Percentiles rank a stretch among this genome's conserved stretches.
Conservation (phyloP, 2,888 invertebrate genomes). For the Gastracanthus pulcherrimus region DNA sequence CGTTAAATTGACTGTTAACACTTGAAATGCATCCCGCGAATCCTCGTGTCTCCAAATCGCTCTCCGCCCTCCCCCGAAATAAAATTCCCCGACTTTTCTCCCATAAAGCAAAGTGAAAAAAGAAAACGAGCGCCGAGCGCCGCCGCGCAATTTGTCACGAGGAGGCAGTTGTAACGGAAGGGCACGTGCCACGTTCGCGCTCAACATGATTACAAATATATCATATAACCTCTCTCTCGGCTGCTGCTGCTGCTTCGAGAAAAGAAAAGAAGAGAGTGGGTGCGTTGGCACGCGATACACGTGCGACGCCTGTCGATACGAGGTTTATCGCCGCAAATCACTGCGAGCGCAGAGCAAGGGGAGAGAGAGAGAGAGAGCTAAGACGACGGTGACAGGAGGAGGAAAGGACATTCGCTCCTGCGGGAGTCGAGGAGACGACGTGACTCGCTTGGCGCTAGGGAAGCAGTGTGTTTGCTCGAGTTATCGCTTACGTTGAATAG, state of each 20-base stretch:
- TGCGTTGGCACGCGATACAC: constrained; percentile 70
- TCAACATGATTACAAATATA: constrained; percentile 76
- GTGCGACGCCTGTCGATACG: constrained; percentile 74
- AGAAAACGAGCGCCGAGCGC: constrained; percentile 54
- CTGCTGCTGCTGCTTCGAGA: constrained; percentile 43
- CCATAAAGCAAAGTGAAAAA: constrained; percentile 9
- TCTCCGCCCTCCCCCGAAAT: too few relatives aligned
- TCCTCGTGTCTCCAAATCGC: not conserved
- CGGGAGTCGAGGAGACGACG: constrained; percentile 26
- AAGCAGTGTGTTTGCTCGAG: constrained; percentile 38
- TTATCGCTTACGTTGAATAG: constrained; percentile 49
- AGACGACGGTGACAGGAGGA: not conserved
- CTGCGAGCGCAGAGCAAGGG: constrained; percentile 55
- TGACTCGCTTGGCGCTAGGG: constrained; percentile 22
- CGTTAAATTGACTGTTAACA: constrained; percentile 46
- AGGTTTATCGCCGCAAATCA: constrained; percentile 74
- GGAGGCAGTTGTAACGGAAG: constrained; percentile 75
- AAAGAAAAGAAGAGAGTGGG: constrained; percentile 48
- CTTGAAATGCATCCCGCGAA: constrained; percentile 6
- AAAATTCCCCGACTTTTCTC: not conserved
- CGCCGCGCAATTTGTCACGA: constrained; percentile 69
- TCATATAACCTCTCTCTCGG: constrained; percentile 71
- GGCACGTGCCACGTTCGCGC: constrained; percentile 72
- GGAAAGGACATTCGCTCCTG: too few relatives aligned
- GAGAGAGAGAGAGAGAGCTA: not conserved